phyloP scores from a whole-genome alignment of 2,797 vertebrate species.

The Rhabdomys pumilio region DNA sequence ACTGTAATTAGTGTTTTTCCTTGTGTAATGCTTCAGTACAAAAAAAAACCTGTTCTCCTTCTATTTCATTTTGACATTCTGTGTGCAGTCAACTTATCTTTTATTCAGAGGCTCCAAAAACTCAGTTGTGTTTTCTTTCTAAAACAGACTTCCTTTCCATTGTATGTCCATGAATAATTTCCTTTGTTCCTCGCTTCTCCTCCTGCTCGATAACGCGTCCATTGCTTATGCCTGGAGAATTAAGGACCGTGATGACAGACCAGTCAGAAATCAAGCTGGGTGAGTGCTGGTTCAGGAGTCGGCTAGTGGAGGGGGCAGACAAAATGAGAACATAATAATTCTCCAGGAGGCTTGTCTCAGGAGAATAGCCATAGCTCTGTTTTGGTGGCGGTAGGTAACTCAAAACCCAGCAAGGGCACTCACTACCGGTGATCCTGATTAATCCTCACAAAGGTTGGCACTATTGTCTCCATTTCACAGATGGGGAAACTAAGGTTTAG shows the following conservation, averaged over 20 bases:
- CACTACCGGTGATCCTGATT: background rate
- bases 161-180: conserved; percentile 81
- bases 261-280: accelerated
- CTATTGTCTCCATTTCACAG: background rate
- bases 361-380: no score
- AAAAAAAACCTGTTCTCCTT: conserved; percentile 70
- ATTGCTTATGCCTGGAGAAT: conserved; percentile 49
- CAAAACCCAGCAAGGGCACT: background rate
- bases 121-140: conserved; percentile 82
- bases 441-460: background rate
- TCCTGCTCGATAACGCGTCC: conserved; percentile 42
- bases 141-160: conserved; percentile 78
- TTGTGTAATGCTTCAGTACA: conserved; percentile 84
- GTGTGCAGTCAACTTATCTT: conserved; percentile 81
- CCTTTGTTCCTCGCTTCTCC: conserved; percentile 77
- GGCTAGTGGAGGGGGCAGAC: background rate
- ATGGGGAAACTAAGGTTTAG: conserved; percentile 33
- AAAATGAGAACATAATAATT: background rate
- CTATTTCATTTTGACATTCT: conserved; percentile 83
- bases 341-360: background rate
- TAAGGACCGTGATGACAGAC: background rate
- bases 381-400: no score
- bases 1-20: conserved; percentile 91
- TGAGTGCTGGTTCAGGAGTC: background rate
- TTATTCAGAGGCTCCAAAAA: conserved; percentile 85